Percentiles rank a stretch among this genome's conserved stretches.
phyloP scores from a whole-genome alignment of 2,113 vertebrate genomes.

The Lathamus discolor region DNA sequence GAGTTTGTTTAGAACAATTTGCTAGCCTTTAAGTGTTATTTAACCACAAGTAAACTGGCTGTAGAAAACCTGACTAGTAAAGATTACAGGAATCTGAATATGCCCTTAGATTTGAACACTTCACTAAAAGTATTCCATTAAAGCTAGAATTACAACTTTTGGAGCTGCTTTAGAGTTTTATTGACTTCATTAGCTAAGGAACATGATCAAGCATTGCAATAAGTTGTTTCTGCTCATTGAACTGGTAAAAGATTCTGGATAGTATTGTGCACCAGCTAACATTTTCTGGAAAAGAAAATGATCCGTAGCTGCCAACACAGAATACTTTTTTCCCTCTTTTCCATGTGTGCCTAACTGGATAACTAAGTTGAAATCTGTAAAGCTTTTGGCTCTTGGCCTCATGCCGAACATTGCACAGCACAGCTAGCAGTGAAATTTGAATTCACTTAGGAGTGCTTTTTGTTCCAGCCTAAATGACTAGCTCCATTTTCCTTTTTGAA shows the following conservation, averaged over 20 bases:
- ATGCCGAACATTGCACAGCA: background rate
- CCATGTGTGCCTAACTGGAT: background rate
- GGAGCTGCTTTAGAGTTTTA: background rate
- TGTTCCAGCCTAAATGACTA: background rate
- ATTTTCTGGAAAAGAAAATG: background rate
- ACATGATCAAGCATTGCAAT: background rate
- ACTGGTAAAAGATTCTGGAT: background rate
- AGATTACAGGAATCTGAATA: background rate
- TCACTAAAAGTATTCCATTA: background rate
- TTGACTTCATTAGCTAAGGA: background rate
- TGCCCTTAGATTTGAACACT: background rate
- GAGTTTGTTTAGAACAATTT: background rate
- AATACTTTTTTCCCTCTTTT: background rate
- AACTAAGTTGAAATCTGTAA: background rate
- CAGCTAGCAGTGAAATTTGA: background rate
- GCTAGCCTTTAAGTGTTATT: background rate
- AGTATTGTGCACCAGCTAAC: background rate
- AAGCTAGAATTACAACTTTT: background rate
- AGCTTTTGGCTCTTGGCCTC: background rate
- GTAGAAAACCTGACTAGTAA: background rate
- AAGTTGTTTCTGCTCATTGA: background rate
- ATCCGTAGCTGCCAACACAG: background rate
- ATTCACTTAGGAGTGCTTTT: rapidly evolving
- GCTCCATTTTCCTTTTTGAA: background rate
- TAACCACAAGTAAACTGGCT: background rate